These are phyloP conservation scores for Megalopta genalis DNA, from an alignment of 1,140 invertebrate species.

Conservation along the genomic window DNA sequence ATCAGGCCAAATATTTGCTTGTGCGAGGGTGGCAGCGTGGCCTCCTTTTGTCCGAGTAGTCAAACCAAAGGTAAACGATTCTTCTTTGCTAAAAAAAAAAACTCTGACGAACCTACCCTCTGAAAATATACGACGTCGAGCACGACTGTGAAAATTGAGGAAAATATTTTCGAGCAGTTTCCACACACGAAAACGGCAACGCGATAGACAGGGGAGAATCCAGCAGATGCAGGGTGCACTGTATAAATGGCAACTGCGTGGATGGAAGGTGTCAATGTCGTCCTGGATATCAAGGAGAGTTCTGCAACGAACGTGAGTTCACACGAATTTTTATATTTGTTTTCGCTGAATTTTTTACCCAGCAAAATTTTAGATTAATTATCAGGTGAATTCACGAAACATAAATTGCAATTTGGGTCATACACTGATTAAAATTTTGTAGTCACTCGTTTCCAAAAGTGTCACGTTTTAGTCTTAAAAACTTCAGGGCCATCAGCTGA, in stretches of 20 bases:
- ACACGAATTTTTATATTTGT: neutral
- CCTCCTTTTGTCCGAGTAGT: slow-evolving; percentile 77
- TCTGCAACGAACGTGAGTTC: slow-evolving; percentile 88
- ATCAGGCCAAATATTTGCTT: slow-evolving; percentile 91
- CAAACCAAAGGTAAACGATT: slow-evolving; percentile 55
- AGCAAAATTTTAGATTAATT: too few species aligned
- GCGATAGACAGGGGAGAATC: slow-evolving; percentile 71
- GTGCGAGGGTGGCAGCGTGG: slow-evolving; percentile 84
- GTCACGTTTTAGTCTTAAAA: too few species aligned
- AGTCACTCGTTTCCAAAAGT: too few species aligned
- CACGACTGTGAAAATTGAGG: too few species aligned
- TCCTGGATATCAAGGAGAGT: slow-evolving; percentile 87
- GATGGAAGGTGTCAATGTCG: slow-evolving; percentile 87
- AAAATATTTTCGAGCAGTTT: slow-evolving; percentile 40
- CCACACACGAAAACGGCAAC: slow-evolving; percentile 61
- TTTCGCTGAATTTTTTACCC: too few species aligned
- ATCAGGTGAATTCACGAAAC: too few species aligned
- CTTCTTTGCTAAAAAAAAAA: neutral
- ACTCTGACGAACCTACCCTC: slow-evolving; percentile 6
- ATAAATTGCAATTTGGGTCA: too few species aligned
- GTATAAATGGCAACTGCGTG: slow-evolving; percentile 89
- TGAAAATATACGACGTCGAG: neutral
- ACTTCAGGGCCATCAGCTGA: too few species aligned
- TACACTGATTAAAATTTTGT: too few species aligned
- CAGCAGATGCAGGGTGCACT: slow-evolving; percentile 83